A percentile compares a stretch with the other conserved stretches of the same genome.
Evolutionary conservation across 2,797 vertebrate species (phyloP).

Genomic region (Ibycter americanus): DNA sequence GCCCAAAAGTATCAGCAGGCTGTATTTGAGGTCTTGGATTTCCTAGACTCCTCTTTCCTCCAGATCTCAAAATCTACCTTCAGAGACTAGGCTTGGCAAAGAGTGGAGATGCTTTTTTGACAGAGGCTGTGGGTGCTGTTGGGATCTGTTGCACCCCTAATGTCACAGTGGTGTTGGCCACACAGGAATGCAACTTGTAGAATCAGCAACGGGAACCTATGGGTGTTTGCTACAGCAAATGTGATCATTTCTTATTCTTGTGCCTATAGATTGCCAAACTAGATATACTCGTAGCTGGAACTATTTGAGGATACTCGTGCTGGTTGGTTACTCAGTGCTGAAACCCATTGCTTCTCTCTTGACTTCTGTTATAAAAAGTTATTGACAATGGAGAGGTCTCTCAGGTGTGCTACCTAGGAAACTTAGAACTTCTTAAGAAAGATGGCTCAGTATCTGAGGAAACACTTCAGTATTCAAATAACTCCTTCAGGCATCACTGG

Average conservation of each 20-base stretch:
- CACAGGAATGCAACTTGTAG: neutral
- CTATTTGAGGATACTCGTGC: neutral
- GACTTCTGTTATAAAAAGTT: neutral
- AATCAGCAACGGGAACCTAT: neutral
- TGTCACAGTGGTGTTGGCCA: neutral
- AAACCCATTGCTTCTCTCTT: neutral
- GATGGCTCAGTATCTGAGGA: neutral
- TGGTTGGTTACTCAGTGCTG: neutral
- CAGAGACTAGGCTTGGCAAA: neutral
- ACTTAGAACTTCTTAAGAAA: neutral
- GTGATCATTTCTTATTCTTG: accelerated
- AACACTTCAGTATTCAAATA: neutral
- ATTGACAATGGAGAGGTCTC: neutral
- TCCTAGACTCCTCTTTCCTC: neutral
- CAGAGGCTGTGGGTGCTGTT: neutral
- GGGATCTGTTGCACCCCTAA: neutral
- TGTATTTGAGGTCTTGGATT: neutral
- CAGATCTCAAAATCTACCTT: neutral
- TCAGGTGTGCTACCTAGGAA: neutral
- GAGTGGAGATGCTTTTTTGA: neutral
- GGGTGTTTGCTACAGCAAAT: neutral
- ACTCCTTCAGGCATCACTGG: neutral
- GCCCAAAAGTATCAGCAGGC: neutral
- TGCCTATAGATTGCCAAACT: neutral
- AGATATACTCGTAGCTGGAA: neutral